Conservation (phyloP, 2,113 vertebrate species). For the Brachypodius melanocephalos region DNA sequence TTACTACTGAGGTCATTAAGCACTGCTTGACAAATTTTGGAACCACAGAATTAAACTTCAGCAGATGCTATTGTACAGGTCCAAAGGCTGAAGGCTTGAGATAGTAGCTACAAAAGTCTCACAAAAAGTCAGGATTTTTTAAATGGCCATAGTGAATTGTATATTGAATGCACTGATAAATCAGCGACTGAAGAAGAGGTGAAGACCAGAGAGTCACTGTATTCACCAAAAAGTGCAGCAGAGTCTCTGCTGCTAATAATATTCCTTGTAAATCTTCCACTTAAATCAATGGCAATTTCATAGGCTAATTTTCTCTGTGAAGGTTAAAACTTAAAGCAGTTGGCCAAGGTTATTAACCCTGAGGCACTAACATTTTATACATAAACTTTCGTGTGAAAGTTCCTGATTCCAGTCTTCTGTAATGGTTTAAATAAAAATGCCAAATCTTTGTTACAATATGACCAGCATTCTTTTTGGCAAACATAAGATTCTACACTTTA, state of each 20-base stretch:
- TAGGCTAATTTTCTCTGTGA: not conserved
- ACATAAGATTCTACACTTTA: not conserved
- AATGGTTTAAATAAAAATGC: not conserved
- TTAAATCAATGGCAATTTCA: not conserved
- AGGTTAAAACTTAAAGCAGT: not conserved
- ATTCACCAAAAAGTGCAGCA: not conserved
- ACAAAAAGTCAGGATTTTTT: not conserved
- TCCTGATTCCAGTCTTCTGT: not conserved
- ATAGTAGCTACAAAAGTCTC: not conserved
- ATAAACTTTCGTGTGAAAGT: not conserved
- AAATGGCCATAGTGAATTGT: not conserved
- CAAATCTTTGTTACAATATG: not conserved
- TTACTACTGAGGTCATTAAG: rapidly evolving
- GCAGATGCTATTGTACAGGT: not conserved
- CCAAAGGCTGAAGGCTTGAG: not conserved
- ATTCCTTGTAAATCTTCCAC: not conserved
- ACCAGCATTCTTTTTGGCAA: not conserved
- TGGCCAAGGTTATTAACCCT: not conserved
- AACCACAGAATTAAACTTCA: not conserved
- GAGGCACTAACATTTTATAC: not conserved
- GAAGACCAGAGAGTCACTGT: not conserved
- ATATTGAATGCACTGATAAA: not conserved
- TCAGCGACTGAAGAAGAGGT: not conserved
- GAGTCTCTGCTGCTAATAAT: not conserved
- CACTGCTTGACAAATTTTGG: not conserved